These are phyloP conservation scores for Gnathonemus echidnorhynchus DNA, from an alignment of 2,113 vertebrate species.

Conservation along the genomic window DNA sequence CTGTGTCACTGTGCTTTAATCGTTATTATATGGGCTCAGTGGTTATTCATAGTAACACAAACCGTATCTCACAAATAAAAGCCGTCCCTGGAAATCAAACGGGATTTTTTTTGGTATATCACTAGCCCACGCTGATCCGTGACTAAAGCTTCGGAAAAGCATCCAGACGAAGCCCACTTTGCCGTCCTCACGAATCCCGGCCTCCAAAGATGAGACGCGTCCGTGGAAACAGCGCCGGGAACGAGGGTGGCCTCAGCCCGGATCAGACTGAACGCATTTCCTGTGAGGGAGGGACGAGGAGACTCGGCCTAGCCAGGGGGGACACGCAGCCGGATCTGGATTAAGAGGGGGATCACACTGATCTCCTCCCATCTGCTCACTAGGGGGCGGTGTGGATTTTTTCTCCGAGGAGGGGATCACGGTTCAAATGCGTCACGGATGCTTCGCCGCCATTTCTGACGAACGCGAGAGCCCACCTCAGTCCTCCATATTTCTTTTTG, in stretches of 20 bases:
- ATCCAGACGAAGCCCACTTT: not conserved
- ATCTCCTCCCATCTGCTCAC: slow-evolving; percentile 6
- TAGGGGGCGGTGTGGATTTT: not conserved
- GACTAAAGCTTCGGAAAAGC: not conserved
- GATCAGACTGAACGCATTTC: not conserved
- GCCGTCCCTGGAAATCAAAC: not conserved
- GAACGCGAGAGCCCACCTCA: not conserved
- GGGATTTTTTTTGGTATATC: not conserved
- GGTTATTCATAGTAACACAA: not conserved
- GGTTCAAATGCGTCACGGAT: not conserved
- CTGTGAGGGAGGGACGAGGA: not conserved
- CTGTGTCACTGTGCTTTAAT: not conserved
- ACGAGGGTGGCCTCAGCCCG: not conserved
- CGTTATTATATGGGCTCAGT: not conserved
- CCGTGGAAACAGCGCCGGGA: not conserved
- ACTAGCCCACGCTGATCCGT: not conserved
- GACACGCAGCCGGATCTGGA: not conserved
- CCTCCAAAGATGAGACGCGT: not conserved
- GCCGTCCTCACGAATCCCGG: not conserved
- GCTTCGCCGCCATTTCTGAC: not conserved
- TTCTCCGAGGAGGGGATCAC: not conserved
- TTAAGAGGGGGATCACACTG: not conserved
- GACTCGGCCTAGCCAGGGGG: not conserved
- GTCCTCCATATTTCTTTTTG: not conserved
- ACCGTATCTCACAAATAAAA: not conserved